Percentiles rank a stretch among this genome's conserved stretches.
phyloP scores from a whole-genome alignment of 2,888 invertebrate species.

The Teleogryllus oceanicus region DNA sequence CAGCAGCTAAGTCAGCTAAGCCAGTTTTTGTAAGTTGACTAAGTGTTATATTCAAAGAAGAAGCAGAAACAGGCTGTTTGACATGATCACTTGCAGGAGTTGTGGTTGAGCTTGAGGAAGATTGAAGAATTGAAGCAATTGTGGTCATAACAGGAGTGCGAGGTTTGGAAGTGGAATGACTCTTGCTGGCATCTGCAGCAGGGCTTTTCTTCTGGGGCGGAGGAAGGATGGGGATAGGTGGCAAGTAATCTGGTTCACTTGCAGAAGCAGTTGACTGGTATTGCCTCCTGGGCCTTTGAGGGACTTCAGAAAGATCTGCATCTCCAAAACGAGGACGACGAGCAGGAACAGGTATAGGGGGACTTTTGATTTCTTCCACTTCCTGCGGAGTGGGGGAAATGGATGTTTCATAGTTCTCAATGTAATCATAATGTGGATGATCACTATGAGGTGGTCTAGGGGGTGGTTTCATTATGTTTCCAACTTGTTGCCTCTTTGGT shows the following conservation, averaged over 20 bases:
- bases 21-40: constrained; percentile 78
- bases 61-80: constrained; percentile 35
- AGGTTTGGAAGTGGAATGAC: constrained; percentile 42
- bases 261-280: constrained; percentile 51
- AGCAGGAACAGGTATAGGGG: constrained; percentile 61
- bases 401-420: constrained; percentile 50
- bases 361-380: constrained; percentile 48
- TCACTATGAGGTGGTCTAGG: constrained; percentile 59
- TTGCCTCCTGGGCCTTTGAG: constrained; percentile 45
- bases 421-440: constrained; percentile 55
- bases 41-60: constrained; percentile 69
- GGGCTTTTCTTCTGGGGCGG: constrained; percentile 47
- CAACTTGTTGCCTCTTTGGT: constrained; percentile 64
- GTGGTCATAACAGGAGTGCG: constrained; percentile 38
- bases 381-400: constrained; percentile 39
- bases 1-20: constrained; percentile 72
- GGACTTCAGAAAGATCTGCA: constrained; percentile 47
- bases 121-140: constrained; percentile 24
- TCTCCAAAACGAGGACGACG: constrained; percentile 53
- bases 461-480: constrained; percentile 60
- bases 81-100: constrained; percentile 31
- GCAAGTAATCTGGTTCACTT: constrained; percentile 62
- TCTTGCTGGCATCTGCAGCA: constrained; percentile 35
- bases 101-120: constrained; percentile 27
- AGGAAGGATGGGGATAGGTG: constrained; percentile 59